Evolutionary conservation across 2,888 invertebrate species (phyloP), one percentile per base, ranked within the genome.

Genomic region (Anagyrus pseudococci): DNA sequence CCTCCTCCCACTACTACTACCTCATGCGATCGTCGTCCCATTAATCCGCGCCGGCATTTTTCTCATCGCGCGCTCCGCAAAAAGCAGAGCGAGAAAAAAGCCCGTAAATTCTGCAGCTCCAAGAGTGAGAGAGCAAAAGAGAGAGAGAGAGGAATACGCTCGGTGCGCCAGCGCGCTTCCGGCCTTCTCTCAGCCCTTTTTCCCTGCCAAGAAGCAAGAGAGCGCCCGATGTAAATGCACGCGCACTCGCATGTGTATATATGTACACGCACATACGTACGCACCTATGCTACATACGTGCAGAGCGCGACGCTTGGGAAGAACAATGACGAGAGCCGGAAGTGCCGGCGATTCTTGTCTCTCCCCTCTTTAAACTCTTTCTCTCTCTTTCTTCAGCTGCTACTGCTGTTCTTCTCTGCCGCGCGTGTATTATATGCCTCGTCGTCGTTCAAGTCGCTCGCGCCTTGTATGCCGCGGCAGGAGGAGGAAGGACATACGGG

Each of bases 281-380:
- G n/a, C n/a, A n/a, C n/a, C n/a, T n/a, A n/a, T n/a, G n/a, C n/a
- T n/a, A n/a, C n/a, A n/a, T n/a, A n/a, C n/a, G n/a, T n/a, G n/a
- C n/a, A n/a, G n/a, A n/a, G n/a, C 17, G 22, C 55, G 23, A 19
- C 47, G 20, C 56, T 33, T 22, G 49, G 44, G 54, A 61, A 44
- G 58, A 57, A 66, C 58, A 59, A 62, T 56, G 59, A 59, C 52
- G 48, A 54, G 50, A 57, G 57, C 58, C 59, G 62, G 66, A 58
- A 66, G 52, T 10, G 44, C 54, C 23, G 48, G 53, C 49, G 63
- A 63, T 63, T 63, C 63, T 58, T 58, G 63, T 63, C 63, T 57
- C 4, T 15, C 50, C 20, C 33, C 29, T 33, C 29, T 23, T n/a
- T n/a, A n/a, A n/a, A n/a, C 47, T 58, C 37, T 29, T 25, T 43